Evolutionary conservation across 2,888 invertebrate genomes (phyloP).

Genomic region (Lomographa bimaculata): DNA sequence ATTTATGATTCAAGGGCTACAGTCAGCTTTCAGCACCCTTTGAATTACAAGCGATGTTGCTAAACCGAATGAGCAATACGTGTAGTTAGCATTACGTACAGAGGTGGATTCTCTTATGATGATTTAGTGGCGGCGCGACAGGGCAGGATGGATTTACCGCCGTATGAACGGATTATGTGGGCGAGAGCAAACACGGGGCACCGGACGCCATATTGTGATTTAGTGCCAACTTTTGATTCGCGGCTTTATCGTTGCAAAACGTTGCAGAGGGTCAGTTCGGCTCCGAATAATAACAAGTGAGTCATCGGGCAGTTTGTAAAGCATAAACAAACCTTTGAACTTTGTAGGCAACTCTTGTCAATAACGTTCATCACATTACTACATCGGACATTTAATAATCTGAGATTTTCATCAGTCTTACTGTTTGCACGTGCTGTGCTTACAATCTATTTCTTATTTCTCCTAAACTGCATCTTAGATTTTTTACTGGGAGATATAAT

Average conservation of each 20-base stretch:
- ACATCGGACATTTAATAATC: too few species aligned
- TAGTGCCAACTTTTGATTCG: conserved; percentile 79
- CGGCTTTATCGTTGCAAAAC: conserved; percentile 68
- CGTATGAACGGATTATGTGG: conserved; percentile 83
- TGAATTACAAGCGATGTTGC: conserved; percentile 42
- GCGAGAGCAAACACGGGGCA: conserved; percentile 82
- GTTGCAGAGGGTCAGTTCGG: conserved; percentile 50
- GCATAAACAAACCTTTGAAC: too few species aligned
- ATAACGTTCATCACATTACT: too few species aligned
- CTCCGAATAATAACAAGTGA: too few species aligned
- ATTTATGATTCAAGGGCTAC: not conserved
- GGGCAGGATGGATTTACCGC: conserved; percentile 80
- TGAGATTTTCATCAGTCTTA: too few species aligned
- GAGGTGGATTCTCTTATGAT: conserved; percentile 81
- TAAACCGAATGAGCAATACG: conserved; percentile 55
- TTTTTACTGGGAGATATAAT: too few species aligned
- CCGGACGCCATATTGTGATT: conserved; percentile 80
- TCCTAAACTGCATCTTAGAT: too few species aligned
- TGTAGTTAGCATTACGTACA: conserved; percentile 44
- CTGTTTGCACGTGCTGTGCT: too few species aligned
- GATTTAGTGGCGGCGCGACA: conserved; percentile 79
- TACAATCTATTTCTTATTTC: too few species aligned
- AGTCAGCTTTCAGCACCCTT: conserved; percentile 10
- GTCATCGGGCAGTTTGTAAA: too few species aligned
- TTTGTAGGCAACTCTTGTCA: too few species aligned